Evolutionary conservation across 1,140 invertebrate species (phyloP), one percentile per base, ranked within the genome.

Genomic region (Heliconius congener): DNA sequence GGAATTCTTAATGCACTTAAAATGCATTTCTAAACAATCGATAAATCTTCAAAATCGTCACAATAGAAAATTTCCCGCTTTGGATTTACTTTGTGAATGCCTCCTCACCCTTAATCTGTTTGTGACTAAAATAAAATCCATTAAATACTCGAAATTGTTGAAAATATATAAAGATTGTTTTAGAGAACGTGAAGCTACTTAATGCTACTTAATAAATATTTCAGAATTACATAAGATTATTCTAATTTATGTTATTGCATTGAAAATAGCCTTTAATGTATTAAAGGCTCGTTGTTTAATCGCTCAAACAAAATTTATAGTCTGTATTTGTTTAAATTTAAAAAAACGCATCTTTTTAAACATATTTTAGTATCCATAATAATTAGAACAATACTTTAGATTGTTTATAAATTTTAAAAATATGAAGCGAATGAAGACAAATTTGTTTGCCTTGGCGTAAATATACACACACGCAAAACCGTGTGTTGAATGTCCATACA

Each of bases 401-500:
- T 66, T 66, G 27, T 66, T 13, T 66, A 66, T 16, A 30, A 66
- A 16, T 18, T 30, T 30, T 16, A 30, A 57, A 66, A 66, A 66
- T 66, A 66, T 66, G 60, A 66, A n/a, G 9, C 3, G 13, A 66
- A 66, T 66, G 27, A 27, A 27, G 23, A 66, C 23, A 66, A 66
- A 66, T 13, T 66, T 30, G 60, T 66, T 66, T 66, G 11, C 30
- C 60, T 66, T 30, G 27, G 13, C 3, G 11, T 5, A 66, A 16
- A 66, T 60, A 60, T 66, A 66, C 13, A 2, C 27, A 66, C 13
- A 2, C 27, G 27, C 27, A 66, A 13, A 30, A 27, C 60, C 23
- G 60, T 73, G n/a, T 73, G 80, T 60, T 30, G 75, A 74, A 75
- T 77, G 73, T 77, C 11, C 42, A 19, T 57, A 57, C 50, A 27